Base-by-base conservation (phyloP, 53 echinoderm and acorn worm species). In the Paracentrotus lividus region DNA sequence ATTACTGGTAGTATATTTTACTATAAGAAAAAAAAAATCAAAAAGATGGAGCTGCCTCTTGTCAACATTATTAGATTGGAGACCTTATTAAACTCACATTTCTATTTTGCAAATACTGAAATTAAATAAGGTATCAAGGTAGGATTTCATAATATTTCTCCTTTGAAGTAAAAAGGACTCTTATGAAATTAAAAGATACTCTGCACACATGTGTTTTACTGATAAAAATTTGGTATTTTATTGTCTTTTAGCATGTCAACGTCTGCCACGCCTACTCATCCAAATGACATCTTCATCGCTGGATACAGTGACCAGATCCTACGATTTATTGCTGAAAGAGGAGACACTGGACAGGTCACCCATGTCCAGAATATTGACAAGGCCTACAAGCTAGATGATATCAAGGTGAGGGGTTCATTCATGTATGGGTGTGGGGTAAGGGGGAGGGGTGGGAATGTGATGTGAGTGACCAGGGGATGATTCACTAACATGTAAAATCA, bases 261-360 rank as follows among this genome's bases (percentile, higher is more conserved):
- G 1, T 81, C 94, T 20, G 66, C 23, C 68, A 47, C 38, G 2
- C 84, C 93, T 42, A 54, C 55, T 21, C 95, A 99, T 77, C 94
- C 95, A 7, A 99, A 97, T 57, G 97, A 99, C 90, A 95, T 99
- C 68, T 92, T 32, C 90, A 96, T 99, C 42, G 96, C 96, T 15
- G 99, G 99, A 31, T 99, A 96, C 94, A 99, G 99, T 86, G 97
- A 99, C 86, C 97, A 99, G 93, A 99, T 99, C 60, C 88, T 99
- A 33, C 88, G 99, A 8, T 99, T 96, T 65, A 96, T 99, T 4
- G 99, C 99, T 12, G 97, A 99, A 94, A 86, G 99, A 78, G 99
- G 99, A 1, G 95, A 96, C 90, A 95, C 95, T 23, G 97, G 99
- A 9, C 99, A 99, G 93, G 88, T 99, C 52, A 97, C 96, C 45